Percentiles rank a stretch among this genome's conserved stretches.
Evolutionary conservation across 1,140 invertebrate genomes (phyloP).

Genomic region (Drosophila burlai): DNA sequence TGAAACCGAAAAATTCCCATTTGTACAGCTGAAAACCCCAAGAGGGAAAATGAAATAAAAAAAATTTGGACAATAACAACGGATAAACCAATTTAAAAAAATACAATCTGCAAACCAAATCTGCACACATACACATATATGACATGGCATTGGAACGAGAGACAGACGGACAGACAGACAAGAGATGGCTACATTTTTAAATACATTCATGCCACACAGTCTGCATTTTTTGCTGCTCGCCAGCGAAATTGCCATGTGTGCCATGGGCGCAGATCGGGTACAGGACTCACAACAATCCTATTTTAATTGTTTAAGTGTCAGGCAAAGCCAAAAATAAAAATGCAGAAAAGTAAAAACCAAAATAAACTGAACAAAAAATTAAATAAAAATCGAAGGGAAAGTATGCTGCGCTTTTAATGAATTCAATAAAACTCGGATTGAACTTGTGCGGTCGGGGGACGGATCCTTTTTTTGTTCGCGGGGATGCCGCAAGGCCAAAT

Average conservation of each 20-base stretch:
- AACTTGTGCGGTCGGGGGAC: constrained; percentile 23
- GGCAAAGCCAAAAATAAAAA: constrained; percentile 54
- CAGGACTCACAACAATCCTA: constrained; percentile 40
- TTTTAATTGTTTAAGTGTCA: constrained; percentile 58
- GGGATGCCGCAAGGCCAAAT: constrained; percentile 33
- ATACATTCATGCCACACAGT: constrained; percentile 44
- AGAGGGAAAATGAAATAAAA: constrained; percentile 29
- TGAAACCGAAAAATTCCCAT: constrained; percentile 22
- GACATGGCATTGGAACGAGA: constrained; percentile 29
- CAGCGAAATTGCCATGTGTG: constrained; percentile 36
- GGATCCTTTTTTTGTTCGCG: constrained; percentile 8
- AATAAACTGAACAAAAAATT: constrained; percentile 21
- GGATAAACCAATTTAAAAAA: constrained; percentile 63
- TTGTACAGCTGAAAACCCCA: constrained; percentile 17
- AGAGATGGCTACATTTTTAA: constrained; percentile 53
- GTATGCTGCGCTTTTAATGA: constrained; percentile 55
- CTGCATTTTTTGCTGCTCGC: constrained; percentile 15
- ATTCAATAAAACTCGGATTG: constrained; percentile 61
- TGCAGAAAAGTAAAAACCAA: constrained; percentile 6
- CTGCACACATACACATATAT: constrained; percentile 24
- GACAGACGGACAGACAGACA: constrained; percentile 5
- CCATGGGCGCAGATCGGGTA: constrained; percentile 20
- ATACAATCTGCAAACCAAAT: constrained; percentile 53
- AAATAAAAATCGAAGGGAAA: constrained; percentile 45
- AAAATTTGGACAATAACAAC: constrained; percentile 38